phyloP scores from a whole-genome alignment of 2,113 vertebrate genomes.

The Strix uralensis region DNA sequence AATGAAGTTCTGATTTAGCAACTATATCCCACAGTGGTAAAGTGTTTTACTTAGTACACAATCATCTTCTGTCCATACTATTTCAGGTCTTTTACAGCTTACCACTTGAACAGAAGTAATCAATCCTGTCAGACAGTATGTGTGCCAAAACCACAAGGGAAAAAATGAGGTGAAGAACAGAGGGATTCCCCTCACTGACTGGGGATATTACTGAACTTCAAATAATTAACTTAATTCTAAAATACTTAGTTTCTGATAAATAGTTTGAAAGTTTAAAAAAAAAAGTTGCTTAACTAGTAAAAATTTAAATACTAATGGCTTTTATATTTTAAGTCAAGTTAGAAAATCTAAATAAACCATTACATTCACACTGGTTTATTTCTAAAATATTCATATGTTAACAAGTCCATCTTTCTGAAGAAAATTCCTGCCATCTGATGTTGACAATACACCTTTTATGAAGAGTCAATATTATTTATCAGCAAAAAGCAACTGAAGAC shows the following conservation, averaged over 20 bases:
- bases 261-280: not conserved
- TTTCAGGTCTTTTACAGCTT: not conserved
- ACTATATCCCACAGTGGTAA: not conserved
- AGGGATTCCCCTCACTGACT: not conserved
- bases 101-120: not conserved
- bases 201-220: not conserved
- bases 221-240: not conserved
- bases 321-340: not conserved
- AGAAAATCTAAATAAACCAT: not conserved
- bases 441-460: not conserved
- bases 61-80: too few relatives aligned
- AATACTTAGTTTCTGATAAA: not conserved
- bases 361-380: not conserved
- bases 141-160: not conserved
- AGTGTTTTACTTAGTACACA: not conserved
- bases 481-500: not conserved
- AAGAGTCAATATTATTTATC: not conserved
- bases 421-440: not conserved
- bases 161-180: not conserved
- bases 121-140: not conserved
- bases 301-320: not conserved
- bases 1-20: not conserved
- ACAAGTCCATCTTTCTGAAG: not conserved
- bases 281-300: not conserved
- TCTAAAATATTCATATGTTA: not conserved